Evolutionary conservation across 2,113 vertebrate genomes (phyloP), one percentile per base, ranked within the genome.

Genomic region (Tonatia bakeri): DNA sequence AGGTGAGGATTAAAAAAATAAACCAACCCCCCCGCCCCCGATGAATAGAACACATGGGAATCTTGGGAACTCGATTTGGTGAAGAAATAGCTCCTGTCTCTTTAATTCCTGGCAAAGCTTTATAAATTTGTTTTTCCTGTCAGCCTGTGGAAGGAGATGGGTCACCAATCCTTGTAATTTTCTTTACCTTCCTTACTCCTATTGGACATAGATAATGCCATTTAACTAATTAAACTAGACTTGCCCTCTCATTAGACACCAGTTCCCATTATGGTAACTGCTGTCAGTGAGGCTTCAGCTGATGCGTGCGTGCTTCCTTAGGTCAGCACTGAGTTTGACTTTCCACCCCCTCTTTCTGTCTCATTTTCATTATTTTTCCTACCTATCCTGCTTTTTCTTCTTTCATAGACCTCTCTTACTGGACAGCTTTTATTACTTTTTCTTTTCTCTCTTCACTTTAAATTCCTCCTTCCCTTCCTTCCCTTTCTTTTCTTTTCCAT

Each of bases 141-240:
- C 89, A 96, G 56, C 90, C 85, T 97, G 9, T 77, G 80, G 70
- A 92, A 94, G 73, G 92, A 96, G 94, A 56, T 69, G 43, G 82
- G 86, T 97, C 95, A 96, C 92, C 90, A 97, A 76, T 94, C 94
- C 72, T 93, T 96, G 96, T 77, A 12, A 64, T 70, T 81, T 86
- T n/a, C 82, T 87, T 89, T 85, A 76, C 67, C 38, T 91, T n/a
- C 33, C 40, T 38, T 67, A 33, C 47, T n/a, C 65, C 52, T 91
- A 72, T 38, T 94, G 50, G 84, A 96, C 96, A 97, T 88, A 94
- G 97, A 94, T 97, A 97, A 98, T 98, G 88, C 94, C 90, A 95
- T 95, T 97, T 97, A 93, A 96, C 91, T 94, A 97, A 97, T 97
- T 97, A 97, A 73, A 94, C 93, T 80, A 95, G 97, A 97, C 92